phyloP scores from a whole-genome alignment of 2,888 invertebrate genomes.

The Microctonus brassicae region DNA sequence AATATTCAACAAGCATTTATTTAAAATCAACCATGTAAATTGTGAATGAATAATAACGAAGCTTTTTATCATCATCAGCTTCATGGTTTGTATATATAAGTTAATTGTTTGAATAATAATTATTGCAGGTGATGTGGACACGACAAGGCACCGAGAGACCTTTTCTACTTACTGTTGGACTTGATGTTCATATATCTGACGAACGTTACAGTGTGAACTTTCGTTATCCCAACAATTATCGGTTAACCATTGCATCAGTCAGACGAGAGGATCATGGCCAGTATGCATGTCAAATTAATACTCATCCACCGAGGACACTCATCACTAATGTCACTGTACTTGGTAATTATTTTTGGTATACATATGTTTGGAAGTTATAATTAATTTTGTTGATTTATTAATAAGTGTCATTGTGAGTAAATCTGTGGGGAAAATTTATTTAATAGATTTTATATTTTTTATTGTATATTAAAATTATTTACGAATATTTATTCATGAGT shows the following conservation, averaged over 20 bases:
- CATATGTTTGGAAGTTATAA: background rate
- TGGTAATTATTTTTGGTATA: slow-evolving; percentile 72
- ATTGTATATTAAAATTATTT: no score
- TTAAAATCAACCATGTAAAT: no score
- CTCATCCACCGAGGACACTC: slow-evolving; percentile 83
- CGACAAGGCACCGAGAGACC: slow-evolving; percentile 76
- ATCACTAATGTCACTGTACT: slow-evolving; percentile 82
- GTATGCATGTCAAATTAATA: slow-evolving; percentile 87
- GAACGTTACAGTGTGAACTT: slow-evolving; percentile 76
- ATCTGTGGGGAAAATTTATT: no score
- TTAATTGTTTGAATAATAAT: background rate
- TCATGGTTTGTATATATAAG: background rate
- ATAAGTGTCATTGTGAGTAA: no score
- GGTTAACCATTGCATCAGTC: slow-evolving; percentile 79
- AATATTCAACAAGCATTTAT: no score
- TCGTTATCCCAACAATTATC: slow-evolving; percentile 81
- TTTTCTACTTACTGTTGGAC: slow-evolving; percentile 77
- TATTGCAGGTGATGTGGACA: slow-evolving; percentile 78
- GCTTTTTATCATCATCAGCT: no score
- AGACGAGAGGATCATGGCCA: slow-evolving; percentile 80
- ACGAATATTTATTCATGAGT: no score
- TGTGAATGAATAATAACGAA: no score
- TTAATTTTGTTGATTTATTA: no score
- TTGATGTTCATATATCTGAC: slow-evolving; percentile 76
- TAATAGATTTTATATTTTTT: no score